Conservation (phyloP, 2,113 vertebrate species). For the Myanophis thanlyinensis region DNA sequence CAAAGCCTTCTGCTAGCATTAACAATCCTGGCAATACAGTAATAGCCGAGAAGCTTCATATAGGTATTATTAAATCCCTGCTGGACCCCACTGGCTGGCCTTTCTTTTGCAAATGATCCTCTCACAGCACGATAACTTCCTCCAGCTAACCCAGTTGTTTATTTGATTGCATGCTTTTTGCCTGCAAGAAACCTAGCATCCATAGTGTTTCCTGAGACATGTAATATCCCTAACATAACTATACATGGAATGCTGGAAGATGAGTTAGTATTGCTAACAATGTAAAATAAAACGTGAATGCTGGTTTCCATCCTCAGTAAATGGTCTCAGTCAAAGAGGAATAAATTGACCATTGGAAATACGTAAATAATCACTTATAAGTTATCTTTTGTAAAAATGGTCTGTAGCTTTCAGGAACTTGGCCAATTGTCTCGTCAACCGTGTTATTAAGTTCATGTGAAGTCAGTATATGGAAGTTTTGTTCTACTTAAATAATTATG, state of each 20-base stretch:
- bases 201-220: background rate
- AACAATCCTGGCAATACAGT: background rate
- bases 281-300: background rate
- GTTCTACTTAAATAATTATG: background rate
- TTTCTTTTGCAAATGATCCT: background rate
- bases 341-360: background rate
- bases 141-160: background rate
- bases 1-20: background rate
- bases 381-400: background rate
- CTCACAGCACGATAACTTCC: background rate
- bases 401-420: background rate
- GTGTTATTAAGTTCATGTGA: background rate
- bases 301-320: background rate
- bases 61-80: background rate
- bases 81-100: background rate
- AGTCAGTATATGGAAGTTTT: background rate
- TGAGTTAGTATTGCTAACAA: background rate
- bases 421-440: background rate
- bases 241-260: background rate
- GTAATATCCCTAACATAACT: background rate
- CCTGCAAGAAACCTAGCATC: background rate
- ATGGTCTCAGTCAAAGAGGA: background rate
- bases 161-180: background rate
- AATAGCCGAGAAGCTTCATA: background rate
- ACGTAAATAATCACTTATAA: background rate